Conservation (phyloP, 1,140 invertebrate genomes). For the Drosophila burlai region DNA sequence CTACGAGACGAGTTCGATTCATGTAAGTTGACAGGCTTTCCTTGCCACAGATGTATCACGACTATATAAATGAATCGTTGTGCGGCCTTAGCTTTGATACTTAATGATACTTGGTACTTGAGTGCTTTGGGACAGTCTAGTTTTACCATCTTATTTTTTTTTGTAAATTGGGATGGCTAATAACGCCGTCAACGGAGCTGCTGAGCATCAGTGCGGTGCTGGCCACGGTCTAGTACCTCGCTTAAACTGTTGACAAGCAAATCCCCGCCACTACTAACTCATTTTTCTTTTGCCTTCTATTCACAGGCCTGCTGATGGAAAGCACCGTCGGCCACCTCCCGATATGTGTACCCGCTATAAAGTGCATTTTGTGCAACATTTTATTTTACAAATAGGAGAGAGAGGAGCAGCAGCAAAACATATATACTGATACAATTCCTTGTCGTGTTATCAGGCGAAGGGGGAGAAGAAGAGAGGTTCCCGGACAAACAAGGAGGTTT, state of each 20-base stretch:
- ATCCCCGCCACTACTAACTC: conserved; percentile 15
- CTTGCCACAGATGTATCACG: too few species aligned
- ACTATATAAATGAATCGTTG: not conserved
- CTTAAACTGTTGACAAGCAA: conserved; percentile 60
- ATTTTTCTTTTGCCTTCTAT: conserved; percentile 36
- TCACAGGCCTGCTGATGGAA: conserved; percentile 77
- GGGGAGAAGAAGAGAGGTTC: conserved; percentile 1
- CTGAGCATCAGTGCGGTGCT: conserved; percentile 24
- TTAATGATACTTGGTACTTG: too few species aligned
- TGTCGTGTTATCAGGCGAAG: conserved; percentile 59
- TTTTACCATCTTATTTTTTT: too few species aligned
- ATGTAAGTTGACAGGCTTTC: conserved; percentile 83
- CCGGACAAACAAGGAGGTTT: conserved; percentile 11
- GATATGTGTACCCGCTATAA: conserved; percentile 35
- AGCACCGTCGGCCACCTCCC: conserved; percentile 20
- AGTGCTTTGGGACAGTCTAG: too few species aligned
- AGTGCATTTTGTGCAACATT: conserved; percentile 71
- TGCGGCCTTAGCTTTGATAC: not conserved
- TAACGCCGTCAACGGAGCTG: conserved; percentile 50
- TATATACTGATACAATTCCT: conserved; percentile 57
- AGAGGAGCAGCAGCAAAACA: conserved; percentile 26
- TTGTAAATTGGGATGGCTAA: conserved; percentile 13
- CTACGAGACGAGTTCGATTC: conserved; percentile 90
- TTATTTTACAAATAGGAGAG: conserved; percentile 29
- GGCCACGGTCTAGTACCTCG: conserved; percentile 67